Evolutionary conservation across 2,797 vertebrate genomes (phyloP).

Genomic region (Pipistrellus pygmaeus): DNA sequence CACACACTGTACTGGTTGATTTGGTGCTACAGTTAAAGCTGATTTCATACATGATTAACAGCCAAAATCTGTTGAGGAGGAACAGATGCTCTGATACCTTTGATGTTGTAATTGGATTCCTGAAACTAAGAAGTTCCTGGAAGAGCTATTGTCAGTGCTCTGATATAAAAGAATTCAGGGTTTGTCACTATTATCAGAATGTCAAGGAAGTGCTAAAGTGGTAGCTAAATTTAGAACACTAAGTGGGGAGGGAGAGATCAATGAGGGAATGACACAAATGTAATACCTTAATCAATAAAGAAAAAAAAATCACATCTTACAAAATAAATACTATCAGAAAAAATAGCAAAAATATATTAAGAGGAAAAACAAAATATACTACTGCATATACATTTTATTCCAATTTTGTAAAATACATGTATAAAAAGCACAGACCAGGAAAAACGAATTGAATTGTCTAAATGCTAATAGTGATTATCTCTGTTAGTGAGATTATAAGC

Average conservation of each 20-base stretch:
- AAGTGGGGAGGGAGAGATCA: neutral
- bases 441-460: neutral
- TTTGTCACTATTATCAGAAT: slow-evolving; percentile 59
- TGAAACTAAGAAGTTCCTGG: slow-evolving; percentile 36
- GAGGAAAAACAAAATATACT: neutral
- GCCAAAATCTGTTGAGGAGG: neutral
- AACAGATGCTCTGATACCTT: neutral
- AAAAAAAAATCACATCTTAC: neutral
- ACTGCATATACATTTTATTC: neutral
- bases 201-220: neutral
- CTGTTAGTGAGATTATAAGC: neutral
- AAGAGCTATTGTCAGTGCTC: neutral
- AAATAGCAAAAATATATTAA: neutral
- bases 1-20: neutral
- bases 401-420: slow-evolving; percentile 27
- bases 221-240: slow-evolving; percentile 45
- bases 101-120: slow-evolving; percentile 24
- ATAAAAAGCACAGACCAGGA: neutral
- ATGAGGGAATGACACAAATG: no score
- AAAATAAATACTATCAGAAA: neutral
- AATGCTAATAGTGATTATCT: neutral
- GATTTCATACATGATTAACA: slow-evolving; percentile 32
- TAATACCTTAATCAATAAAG: no score
- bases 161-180: neutral
- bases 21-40: slow-evolving; percentile 19